Conservation (phyloP, 2,113 vertebrate species). For the Psettodes erumei region DNA sequence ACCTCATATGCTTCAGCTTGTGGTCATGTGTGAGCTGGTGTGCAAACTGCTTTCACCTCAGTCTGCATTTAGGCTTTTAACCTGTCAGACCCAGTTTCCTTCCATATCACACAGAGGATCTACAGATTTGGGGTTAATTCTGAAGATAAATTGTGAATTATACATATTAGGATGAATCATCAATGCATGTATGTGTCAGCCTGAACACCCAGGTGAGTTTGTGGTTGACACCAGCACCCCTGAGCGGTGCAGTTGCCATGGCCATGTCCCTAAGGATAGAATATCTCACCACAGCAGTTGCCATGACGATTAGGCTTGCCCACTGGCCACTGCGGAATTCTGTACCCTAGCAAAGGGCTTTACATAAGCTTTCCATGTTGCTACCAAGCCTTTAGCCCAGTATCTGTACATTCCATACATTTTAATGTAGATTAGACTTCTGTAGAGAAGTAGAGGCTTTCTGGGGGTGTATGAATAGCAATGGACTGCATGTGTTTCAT, state of each 20-base stretch:
- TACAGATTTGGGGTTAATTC: neutral
- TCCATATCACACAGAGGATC: neutral
- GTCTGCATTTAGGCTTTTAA: neutral
- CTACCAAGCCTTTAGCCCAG: neutral
- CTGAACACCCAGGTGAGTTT: slow-evolving; percentile 46
- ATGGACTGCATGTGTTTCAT: neutral
- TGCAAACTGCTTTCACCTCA: neutral
- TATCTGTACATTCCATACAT: slow-evolving; percentile 41
- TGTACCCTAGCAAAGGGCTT: slow-evolving; percentile 25
- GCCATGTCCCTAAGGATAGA: slow-evolving; percentile 1
- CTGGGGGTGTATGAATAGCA: neutral
- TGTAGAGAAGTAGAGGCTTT: neutral
- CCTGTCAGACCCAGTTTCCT: neutral
- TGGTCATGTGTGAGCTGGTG: neutral
- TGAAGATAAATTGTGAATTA: neutral
- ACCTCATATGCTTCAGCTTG: neutral
- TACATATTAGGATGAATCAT: neutral
- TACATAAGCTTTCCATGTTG: slow-evolving; percentile 3
- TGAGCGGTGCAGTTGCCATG: slow-evolving; percentile 46
- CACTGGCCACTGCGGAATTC: neutral
- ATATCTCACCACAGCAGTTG: slow-evolving; percentile 14
- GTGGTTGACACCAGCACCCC: slow-evolving; percentile 26
- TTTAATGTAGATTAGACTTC: slow-evolving; percentile 46
- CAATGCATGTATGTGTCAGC: slow-evolving; percentile 6
- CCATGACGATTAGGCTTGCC: slow-evolving; percentile 26